phyloP scores from a whole-genome alignment of 2,113 vertebrate genomes.

The Plotosus lineatus region DNA sequence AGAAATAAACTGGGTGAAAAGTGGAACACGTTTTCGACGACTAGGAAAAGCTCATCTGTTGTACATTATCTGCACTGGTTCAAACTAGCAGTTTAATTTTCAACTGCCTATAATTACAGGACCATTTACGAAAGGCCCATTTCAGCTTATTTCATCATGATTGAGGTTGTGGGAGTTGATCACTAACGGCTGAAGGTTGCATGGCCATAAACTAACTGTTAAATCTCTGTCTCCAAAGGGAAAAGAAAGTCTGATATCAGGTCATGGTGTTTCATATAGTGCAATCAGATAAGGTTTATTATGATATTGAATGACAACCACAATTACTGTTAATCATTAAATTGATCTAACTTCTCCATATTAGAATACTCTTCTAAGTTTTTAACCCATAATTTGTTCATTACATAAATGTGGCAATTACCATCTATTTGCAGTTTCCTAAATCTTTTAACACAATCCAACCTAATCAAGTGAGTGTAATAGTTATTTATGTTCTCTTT shows the following conservation, averaged over 20 bases:
- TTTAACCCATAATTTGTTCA: conserved; percentile 35
- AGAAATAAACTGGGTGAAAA: conserved; percentile 35
- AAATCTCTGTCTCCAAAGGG: conserved; percentile 20
- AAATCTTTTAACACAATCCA: conserved; percentile 22
- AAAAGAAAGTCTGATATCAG: neutral
- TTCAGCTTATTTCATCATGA: conserved; percentile 44
- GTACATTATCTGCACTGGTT: conserved; percentile 50
- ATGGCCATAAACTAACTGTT: conserved; percentile 19
- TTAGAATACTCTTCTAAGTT: conserved; percentile 2
- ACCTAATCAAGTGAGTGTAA: conserved; percentile 18
- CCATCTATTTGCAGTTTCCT: conserved; percentile 20
- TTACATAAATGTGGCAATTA: conserved; percentile 33
- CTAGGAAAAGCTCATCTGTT: conserved; percentile 52
- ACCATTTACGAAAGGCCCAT: conserved; percentile 34
- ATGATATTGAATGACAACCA: conserved; percentile 33
- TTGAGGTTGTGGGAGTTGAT: conserved; percentile 16
- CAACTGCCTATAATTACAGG: conserved; percentile 56
- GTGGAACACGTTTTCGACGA: conserved; percentile 8
- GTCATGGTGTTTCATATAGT: conserved; percentile 7
- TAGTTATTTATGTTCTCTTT: neutral
- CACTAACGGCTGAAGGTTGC: conserved; percentile 31
- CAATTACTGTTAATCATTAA: conserved; percentile 41
- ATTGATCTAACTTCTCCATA: conserved; percentile 45
- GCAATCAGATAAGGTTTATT: conserved; percentile 26
- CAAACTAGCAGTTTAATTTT: conserved; percentile 49